Evolutionary conservation across 2,113 vertebrate species (phyloP), one percentile per base, ranked within the genome.

Genomic region (Mirounga angustirostris): DNA sequence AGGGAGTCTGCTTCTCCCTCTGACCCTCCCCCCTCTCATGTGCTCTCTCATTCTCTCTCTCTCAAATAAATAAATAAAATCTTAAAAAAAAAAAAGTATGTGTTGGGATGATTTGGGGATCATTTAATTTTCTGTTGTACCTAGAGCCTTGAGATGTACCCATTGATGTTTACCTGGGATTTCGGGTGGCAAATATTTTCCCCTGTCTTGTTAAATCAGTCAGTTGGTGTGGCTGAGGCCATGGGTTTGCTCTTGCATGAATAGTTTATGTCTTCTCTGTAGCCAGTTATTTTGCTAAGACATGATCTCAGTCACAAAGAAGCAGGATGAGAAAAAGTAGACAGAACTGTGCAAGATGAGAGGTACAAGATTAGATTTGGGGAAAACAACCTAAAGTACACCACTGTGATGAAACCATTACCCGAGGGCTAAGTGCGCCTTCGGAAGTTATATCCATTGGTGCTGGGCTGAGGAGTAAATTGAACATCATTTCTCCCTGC

Each of bases 271-370:
- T 78, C 46, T 81, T 92, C 30, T 76, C 43, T 86, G 8, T 61
- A 80, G n/a, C n/a, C 14, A 58, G 18, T 76, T 89, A 7, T 93
- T 46, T 94, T 59, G 40, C 58, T 58, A 81, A 91, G 43, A 50
- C 61, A 54, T 92, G 33, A 80, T 69, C 36, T 89, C 89, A 43
- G 30, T 81, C 43, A 85, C 43, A 82, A 84, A 96, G 54, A 61
- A 69, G 7, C 18, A 87, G 8, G 6, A 89, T 95, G 46, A 85
- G n/a, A 80, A 43, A 88, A 90, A 63, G 24, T 26, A 65, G 40
- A 81, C 28, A 61, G 50, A 83, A 33, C 5, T 12, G 7, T 52
- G 18, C 43, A 93, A 87, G 30, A 46, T 30, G 58, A 26, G 33
- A 73, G 46, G 16, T 58, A 19, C 4, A 80, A 74, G 58, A n/a